Base-by-base conservation (phyloP, 53 echinoderm and acorn worm species). In the Astropecten irregularis region DNA sequence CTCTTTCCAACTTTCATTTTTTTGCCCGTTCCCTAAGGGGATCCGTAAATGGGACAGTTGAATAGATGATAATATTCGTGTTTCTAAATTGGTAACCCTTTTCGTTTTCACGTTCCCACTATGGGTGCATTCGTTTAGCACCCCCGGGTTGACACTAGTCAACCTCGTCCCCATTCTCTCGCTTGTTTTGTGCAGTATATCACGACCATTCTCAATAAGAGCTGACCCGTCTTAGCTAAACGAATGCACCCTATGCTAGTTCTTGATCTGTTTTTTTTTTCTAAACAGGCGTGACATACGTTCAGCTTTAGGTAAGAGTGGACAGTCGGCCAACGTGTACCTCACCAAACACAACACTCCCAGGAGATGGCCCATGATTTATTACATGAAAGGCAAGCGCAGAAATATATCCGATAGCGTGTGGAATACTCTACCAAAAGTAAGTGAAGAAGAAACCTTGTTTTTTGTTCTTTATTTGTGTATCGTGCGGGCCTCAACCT, bases 311-410 rank as follows among this genome's bases (percentile, higher is more conserved):
- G 68, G 44, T 1, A 2, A 46, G 11, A 44, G 5, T 9, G 68
- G 68, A 10, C 40, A 21, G 14, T 6, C 40, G 8, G 10, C 40
- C 15, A 68, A 44, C 11, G 14, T 68, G 9, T 68, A 68, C 68
- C 68, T 68, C 4, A 68, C 68, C 5, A 40, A 68, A 27, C 23
- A 27, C 27, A 68, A 68, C 27, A 68, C 68, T 1, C 68, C 68
- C 2, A 22, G 42, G 6, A 4, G 16, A 0, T 3, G 4, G 1
- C 16, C 0, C 37, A 68, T 68, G 46, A 27, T 44, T 0, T 68
- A 23, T 28, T 68, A 68, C 46, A 40, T 68, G 68, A 44, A 42
- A 9, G 68, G 68, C 46, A 68, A 27, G 46, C 44, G 42, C 11
- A 1, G 10, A 1, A 26, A 10, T 9, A 40, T 68, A 68, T 6